Evolutionary conservation across 2,797 vertebrate species (phyloP), one percentile per base, ranked within the genome.

Genomic region (Malurus splendens): DNA sequence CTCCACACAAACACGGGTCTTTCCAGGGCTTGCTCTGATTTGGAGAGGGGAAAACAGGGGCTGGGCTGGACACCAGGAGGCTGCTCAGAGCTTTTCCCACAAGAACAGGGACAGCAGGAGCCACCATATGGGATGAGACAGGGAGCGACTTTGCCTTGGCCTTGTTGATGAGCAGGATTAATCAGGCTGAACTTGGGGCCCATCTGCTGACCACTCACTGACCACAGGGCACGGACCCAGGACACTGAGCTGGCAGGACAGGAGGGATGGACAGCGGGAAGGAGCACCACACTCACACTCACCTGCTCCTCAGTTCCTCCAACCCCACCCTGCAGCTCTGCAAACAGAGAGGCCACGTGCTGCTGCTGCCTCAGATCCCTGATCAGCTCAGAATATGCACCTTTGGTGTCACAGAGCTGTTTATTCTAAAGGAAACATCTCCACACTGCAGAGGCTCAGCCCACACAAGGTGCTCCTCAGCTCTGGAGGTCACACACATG

Each of bases 41-140:
- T 13, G 4, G 12, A 20, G 67, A 85, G 38, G 57, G 85, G 74
- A 62, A 90, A 68, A 38, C 19, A 14, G 48, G 28, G 51, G 33
- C 42, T 93, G 83, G 57, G 80, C 65, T 50, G 0, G 0, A 83
- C 52, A 67, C 15, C 78, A 74, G 66, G 16, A 89, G 33, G 36
- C 70, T 71, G 81, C 79, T 85, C 71, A 44, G 60, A 83, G 89
- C 75, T 89, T 82, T 74, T 77, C 64, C 86, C 82, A 48, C 45
- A 83, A 73, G 86, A 75, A 55, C 47, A 51, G 82, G 2, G 74
- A 74, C 93, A 95, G 91, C 89, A 92, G 94, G 90, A 93, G 38
- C 78, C 41, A 78, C 88, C 93, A 86, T 94, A 94, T 95, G 94
- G 95, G 52, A 85, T 48, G 68, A 93, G 78, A 84, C 70, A 55